These are phyloP conservation scores for Odocoileus virginianus DNA, from an alignment of 2,113 vertebrate species.

Conservation along the genomic window DNA sequence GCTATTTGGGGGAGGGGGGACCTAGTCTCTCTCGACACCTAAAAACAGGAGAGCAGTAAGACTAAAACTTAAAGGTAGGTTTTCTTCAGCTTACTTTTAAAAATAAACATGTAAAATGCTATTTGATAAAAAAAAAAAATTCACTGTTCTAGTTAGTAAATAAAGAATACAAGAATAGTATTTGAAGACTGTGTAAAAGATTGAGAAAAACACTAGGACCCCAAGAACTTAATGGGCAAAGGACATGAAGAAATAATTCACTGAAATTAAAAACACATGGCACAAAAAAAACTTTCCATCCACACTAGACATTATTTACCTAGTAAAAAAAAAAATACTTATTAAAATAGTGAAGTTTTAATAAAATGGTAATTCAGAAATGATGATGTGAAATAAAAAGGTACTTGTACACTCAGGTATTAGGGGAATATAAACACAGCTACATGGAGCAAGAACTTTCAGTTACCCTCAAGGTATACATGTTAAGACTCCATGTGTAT, in stretches of 20 bases:
- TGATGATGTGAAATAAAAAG: not conserved
- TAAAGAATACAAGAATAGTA: not conserved
- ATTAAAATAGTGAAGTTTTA: not conserved
- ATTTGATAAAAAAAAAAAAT: not conserved
- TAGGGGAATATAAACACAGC: not conserved
- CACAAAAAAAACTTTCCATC: not conserved
- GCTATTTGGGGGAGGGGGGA: not conserved
- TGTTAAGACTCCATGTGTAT: not conserved
- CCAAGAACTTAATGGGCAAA: conserved; percentile 1
- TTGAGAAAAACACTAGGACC: not conserved
- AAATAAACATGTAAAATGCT: not conserved
- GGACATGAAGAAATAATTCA: not conserved
- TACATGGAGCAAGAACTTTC: not conserved
- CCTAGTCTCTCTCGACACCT: not conserved
- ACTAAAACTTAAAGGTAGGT: not conserved
- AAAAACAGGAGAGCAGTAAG: not conserved
- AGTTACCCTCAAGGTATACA: not conserved
- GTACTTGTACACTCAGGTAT: not conserved
- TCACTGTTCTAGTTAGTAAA: not conserved
- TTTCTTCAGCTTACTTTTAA: not conserved
- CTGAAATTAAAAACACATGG: not conserved
- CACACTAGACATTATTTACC: not conserved
- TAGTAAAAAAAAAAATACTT: not conserved
- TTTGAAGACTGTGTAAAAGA: not conserved
- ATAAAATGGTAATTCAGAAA: conserved; percentile 13